Percentiles rank a stretch among this genome's conserved stretches.
Evolutionary conservation across 2,797 vertebrate genomes (phyloP).

Genomic region (Phalanger gymnotis): DNA sequence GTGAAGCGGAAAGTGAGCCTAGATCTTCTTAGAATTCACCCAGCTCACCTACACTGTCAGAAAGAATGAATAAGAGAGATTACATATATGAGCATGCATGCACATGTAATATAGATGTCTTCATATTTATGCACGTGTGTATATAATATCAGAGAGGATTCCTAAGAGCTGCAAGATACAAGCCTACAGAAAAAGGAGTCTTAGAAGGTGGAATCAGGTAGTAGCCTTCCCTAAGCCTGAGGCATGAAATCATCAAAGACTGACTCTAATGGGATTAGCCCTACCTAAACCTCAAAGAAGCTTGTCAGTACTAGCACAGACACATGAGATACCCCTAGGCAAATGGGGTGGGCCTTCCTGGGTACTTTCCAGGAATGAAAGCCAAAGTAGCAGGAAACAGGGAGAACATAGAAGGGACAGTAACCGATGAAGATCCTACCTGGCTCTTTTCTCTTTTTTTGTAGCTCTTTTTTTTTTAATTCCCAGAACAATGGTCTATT

Average conservation of each 20-base stretch:
- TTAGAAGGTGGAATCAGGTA: neutral
- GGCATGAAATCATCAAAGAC: neutral
- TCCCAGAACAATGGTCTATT: neutral
- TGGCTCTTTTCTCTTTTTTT: neutral
- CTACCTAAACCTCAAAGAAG: neutral
- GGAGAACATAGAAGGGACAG: neutral
- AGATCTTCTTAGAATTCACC: neutral
- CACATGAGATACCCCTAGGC: neutral
- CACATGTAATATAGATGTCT: neutral
- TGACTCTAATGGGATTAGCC: neutral
- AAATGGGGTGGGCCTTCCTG: neutral
- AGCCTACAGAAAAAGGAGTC: neutral
- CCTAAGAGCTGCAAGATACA: neutral
- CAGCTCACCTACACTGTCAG: neutral
- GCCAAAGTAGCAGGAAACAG: neutral
- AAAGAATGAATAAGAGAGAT: neutral
- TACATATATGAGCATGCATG: neutral
- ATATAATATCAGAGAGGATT: neutral
- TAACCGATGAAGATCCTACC: neutral
- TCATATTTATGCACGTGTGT: neutral
- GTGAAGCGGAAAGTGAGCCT: neutral
- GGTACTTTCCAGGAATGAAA: neutral
- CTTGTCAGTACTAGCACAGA: neutral
- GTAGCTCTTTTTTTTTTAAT: neutral
- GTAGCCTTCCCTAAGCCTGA: neutral